Percentiles rank a stretch among this genome's conserved stretches.
phyloP scores from a whole-genome alignment of 2,797 vertebrate species.

The Streptopelia turtur region DNA sequence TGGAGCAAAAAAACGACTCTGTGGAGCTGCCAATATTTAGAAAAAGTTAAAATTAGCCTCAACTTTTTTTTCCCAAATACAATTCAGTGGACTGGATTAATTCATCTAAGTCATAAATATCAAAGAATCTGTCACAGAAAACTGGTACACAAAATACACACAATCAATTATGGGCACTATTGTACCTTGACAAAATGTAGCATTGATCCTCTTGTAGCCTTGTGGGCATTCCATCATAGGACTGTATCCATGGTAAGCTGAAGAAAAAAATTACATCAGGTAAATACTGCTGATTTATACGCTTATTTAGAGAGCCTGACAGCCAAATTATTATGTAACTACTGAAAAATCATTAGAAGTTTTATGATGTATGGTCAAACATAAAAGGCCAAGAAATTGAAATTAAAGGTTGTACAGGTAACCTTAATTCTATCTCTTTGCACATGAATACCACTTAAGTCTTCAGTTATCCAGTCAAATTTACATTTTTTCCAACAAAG shows the following conservation, averaged over 20 bases:
- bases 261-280: neutral
- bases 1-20: neutral
- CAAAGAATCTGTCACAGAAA: neutral
- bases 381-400: neutral
- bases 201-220: slow-evolving; percentile 93
- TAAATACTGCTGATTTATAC: neutral
- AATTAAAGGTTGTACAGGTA: neutral
- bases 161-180: neutral
- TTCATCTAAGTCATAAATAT: neutral
- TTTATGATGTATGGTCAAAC: neutral
- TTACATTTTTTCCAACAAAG: neutral
- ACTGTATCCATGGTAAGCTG: slow-evolving; percentile 85
- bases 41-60: neutral
- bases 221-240: slow-evolving; percentile 89
- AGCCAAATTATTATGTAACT: neutral
- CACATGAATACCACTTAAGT: neutral
- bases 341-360: fast-evolving
- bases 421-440: neutral
- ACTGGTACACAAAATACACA: neutral
- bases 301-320: neutral
- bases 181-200: slow-evolving; percentile 93
- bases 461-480: neutral
- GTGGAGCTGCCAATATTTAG: neutral
- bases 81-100: neutral
- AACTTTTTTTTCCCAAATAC: neutral